These are phyloP conservation scores for Charina bottae DNA, from an alignment of 2,113 vertebrate genomes.

Conservation along the genomic window DNA sequence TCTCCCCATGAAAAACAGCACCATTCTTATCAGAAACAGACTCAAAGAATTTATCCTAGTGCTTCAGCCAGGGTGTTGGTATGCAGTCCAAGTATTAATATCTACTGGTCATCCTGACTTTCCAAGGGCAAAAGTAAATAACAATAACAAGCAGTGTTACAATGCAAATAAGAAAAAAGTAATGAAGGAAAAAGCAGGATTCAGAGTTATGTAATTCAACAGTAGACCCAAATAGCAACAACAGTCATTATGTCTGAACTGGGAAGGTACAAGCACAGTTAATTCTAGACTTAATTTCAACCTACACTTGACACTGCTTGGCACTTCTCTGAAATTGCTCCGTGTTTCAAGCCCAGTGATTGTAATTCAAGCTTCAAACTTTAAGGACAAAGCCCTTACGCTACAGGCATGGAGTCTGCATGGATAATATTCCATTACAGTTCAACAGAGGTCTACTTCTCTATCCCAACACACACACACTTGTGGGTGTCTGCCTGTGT, in stretches of 20 bases:
- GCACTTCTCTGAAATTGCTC: slow-evolving; percentile 19
- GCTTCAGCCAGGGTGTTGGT: background rate
- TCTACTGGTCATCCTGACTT: background rate
- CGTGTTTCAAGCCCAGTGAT: background rate
- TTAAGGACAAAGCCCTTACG: background rate
- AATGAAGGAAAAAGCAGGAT: background rate
- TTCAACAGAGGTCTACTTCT: background rate
- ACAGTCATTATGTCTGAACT: slow-evolving; percentile 20
- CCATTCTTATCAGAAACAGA: slow-evolving; percentile 25
- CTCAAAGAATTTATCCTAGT: slow-evolving; percentile 34
- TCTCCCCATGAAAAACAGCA: background rate
- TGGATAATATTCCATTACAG: background rate
- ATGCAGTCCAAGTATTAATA: slow-evolving; percentile 29
- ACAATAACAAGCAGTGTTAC: background rate
- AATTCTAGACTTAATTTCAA: slow-evolving; percentile 8
- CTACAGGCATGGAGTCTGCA: too few species aligned
- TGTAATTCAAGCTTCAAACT: slow-evolving; percentile 6
- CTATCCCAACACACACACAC: background rate
- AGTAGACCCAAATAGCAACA: slow-evolving; percentile 2
- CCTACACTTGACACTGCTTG: fast-evolving
- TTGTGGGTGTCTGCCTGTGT: too few species aligned
- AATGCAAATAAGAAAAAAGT: slow-evolving; percentile 11
- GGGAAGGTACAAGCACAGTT: background rate
- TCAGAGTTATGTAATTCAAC: background rate
- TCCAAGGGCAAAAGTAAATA: background rate